Base-by-base conservation (phyloP, 2,113 vertebrate species). In the Petrocephalus zakoni region DNA sequence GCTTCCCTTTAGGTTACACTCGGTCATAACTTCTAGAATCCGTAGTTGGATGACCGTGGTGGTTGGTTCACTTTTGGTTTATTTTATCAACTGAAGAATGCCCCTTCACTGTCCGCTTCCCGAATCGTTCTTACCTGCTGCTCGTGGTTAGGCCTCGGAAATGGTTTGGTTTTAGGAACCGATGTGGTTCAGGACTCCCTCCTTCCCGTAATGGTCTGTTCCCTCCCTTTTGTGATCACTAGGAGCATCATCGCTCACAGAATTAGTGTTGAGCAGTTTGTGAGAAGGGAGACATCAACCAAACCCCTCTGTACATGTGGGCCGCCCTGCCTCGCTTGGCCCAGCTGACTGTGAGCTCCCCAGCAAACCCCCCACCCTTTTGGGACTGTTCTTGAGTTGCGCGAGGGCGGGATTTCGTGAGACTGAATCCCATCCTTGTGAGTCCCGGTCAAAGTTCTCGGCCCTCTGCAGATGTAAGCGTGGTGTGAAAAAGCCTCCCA, bases 171-270 rank as follows among this genome's bases (percentile, higher is more conserved):
- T 53, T 81, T 61, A 88, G 89, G 61, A 68, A 92, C 91, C 91
- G 56, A 91, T 88, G 90, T 90, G 87, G 55, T 90, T 86, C 0
- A 42, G 88, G 55, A 64, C 13, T 3, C 34, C 0, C 25, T 4
- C 25, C 64, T 81, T 37, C 56, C 61, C 75, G 25, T 81, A 61
- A 61, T 72, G 56, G 83, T 87, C 15, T 64, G 86, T 64, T 89
- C 78, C 87, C 75, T 89, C 87, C 85, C 90, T 88, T 88, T 88
- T 85, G 49, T 53, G 68, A 90, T 91, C 90, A 89, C 84, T 86
- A 88, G 91, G 89, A 88, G 82, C 90, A 87, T 56, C 64, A 52
- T 64, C 2, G 0, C 52, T 88, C 86, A 89, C 88, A 51, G 72
- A 90, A 89, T 90, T 90, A 89, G 88, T 87, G 11, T 58, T n/a